phyloP scores from a whole-genome alignment of 2,888 invertebrate species.

The Megamerina dolium region DNA sequence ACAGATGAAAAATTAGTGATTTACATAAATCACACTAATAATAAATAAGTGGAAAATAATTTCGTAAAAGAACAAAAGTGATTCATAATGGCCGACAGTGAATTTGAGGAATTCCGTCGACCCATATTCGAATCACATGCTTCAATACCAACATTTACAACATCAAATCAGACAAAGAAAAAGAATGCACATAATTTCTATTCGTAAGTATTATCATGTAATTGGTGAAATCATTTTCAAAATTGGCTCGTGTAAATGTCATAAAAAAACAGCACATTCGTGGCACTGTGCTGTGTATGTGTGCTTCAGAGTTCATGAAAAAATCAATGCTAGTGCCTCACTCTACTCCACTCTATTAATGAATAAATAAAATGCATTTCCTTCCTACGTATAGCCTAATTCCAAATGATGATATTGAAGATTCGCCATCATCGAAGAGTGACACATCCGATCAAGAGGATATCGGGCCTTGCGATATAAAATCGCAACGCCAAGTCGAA shows the following conservation, averaged over 20 bases:
- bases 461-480: slow-evolving; percentile 21
- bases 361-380: too few species aligned
- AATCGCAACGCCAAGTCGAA: slow-evolving; percentile 42
- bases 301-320: too few species aligned
- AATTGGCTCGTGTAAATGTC: too few species aligned
- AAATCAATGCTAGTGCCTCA: slow-evolving; percentile 16
- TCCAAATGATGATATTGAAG: slow-evolving; percentile 75
- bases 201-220: slow-evolving; percentile 68
- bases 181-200: slow-evolving; percentile 69
- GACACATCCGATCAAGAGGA: slow-evolving; percentile 63
- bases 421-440: slow-evolving; percentile 71
- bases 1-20: too few species aligned
- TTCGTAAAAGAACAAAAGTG: background rate
- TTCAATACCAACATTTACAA: slow-evolving; percentile 60
- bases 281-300: background rate
- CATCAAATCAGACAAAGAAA: slow-evolving; percentile 59
- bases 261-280: too few species aligned
- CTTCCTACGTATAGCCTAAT: slow-evolving; percentile 59
- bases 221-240: too few species aligned
- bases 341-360: too few species aligned
- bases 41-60: too few species aligned
- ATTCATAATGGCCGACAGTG: slow-evolving; percentile 78
- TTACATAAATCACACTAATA: too few species aligned
- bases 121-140: slow-evolving; percentile 57
- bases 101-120: slow-evolving; percentile 88